Evolutionary conservation across 2,888 invertebrate genomes (phyloP).

Genomic region (Bursaphelenchus okinawaensis): DNA sequence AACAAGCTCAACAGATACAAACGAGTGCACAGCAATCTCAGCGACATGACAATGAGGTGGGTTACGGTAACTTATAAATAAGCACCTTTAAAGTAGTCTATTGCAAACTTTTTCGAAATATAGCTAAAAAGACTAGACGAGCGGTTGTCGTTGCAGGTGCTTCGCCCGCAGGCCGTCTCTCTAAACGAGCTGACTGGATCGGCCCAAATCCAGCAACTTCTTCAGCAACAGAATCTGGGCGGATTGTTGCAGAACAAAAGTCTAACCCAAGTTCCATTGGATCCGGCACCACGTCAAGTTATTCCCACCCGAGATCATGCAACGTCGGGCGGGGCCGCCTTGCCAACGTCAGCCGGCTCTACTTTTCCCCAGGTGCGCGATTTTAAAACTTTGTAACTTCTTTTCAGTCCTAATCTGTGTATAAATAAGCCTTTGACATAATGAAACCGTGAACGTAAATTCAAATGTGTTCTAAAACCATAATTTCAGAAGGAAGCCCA

Average conservation of each 20-base stretch:
- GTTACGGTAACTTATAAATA: not conserved
- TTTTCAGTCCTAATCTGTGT: too few relatives aligned
- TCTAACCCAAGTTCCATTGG: slow-evolving; percentile 34
- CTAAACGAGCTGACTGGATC: not conserved
- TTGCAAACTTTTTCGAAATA: too few relatives aligned
- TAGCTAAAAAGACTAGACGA: not conserved
- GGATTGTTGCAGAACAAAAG: not conserved
- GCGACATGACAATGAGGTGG: slow-evolving; percentile 1
- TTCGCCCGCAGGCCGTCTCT: not conserved
- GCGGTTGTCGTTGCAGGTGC: not conserved
- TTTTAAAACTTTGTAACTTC: too few relatives aligned
- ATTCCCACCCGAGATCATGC: not conserved
- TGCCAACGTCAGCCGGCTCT: not conserved
- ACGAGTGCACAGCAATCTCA: too few relatives aligned
- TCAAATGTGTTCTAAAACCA: too few relatives aligned
- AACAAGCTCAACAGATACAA: slow-evolving; percentile 12
- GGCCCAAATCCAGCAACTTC: slow-evolving; percentile 4
- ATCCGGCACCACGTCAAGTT: slow-evolving; percentile 41
- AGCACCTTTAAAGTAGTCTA: not conserved
- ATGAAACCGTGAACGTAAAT: too few relatives aligned
- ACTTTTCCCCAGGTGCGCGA: not conserved
- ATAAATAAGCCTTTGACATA: too few relatives aligned
- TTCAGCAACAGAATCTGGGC: slow-evolving; percentile 11
- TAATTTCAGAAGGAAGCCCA: not conserved
- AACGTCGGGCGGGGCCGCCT: not conserved